These are phyloP conservation scores for Diorhabda carinulata DNA, from an alignment of 1,140 invertebrate species.

Conservation along the genomic window DNA sequence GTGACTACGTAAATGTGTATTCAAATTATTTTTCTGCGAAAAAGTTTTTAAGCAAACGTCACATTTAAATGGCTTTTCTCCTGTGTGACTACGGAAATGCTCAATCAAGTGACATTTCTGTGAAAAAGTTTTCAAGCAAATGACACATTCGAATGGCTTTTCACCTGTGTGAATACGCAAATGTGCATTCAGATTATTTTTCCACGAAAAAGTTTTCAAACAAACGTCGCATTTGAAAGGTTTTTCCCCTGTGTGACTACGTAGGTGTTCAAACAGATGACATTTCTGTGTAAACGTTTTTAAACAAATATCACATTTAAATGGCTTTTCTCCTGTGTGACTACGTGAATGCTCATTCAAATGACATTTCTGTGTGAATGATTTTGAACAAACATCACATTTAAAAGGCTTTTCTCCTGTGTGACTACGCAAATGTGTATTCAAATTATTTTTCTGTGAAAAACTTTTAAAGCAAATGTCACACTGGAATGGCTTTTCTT, in stretches of 20 bases:
- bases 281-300: background rate
- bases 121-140: slow-evolving; percentile 7
- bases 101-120: background rate
- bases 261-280: background rate
- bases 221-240: slow-evolving; percentile 9
- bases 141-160: slow-evolving; percentile 5
- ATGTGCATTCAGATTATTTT: background rate
- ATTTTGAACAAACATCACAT: background rate
- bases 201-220: background rate
- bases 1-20: slow-evolving; percentile 54
- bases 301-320: background rate
- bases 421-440: background rate
- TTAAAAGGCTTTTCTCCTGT: background rate
- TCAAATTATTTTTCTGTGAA: background rate
- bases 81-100: background rate
- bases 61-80: slow-evolving; percentile 23
- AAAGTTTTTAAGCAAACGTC: slow-evolving; percentile 51
- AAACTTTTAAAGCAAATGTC: background rate
- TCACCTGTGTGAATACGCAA: background rate
- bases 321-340: background rate
- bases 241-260: background rate
- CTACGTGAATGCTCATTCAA: background rate
- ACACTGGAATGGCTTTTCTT: background rate
- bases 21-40: slow-evolving; percentile 52
- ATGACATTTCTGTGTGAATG: background rate